A percentile compares a stretch with the other conserved stretches of the same genome.
Conservation (phyloP, 2,797 vertebrate genomes). For the Antrozous pallidus region DNA sequence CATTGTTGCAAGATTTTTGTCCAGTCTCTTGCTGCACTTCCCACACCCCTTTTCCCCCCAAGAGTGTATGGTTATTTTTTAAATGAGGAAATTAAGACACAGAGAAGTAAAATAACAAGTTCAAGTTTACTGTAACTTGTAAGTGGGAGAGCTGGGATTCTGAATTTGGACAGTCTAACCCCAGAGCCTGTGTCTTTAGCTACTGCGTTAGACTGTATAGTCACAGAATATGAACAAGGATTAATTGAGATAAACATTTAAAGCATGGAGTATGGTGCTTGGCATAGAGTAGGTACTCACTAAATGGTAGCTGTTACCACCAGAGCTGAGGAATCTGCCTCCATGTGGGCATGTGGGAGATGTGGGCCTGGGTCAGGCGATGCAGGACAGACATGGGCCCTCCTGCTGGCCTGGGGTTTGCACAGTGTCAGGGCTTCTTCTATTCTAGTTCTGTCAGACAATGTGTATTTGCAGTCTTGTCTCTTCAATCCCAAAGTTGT, state of each 20-base stretch:
- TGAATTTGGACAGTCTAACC: background rate
- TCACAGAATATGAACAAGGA: background rate
- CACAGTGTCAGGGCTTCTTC: background rate
- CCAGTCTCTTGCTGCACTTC: too few relatives aligned
- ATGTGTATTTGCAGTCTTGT: constrained; percentile 4
- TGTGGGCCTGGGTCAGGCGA: background rate
- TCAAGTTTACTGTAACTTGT: background rate
- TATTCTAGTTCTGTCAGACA: background rate
- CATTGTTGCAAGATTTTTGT: too few relatives aligned
- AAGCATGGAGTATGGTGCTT: background rate
- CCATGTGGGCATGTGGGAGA: background rate
- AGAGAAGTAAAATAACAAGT: background rate
- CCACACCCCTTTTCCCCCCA: too few relatives aligned
- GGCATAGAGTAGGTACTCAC: background rate
- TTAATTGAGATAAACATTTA: background rate
- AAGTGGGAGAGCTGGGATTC: background rate
- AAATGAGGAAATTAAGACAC: background rate
- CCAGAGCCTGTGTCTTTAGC: background rate
- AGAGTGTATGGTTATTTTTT: background rate
- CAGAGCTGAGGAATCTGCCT: background rate
- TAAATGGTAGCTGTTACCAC: background rate
- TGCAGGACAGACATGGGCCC: background rate
- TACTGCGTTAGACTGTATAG: background rate
- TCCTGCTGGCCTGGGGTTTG: background rate
- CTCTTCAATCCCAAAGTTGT: constrained; percentile 20